A percentile compares a stretch with the other conserved stretches of the same genome.
phyloP scores from a whole-genome alignment of 2,888 invertebrate species.

The Tridacna gigas region DNA sequence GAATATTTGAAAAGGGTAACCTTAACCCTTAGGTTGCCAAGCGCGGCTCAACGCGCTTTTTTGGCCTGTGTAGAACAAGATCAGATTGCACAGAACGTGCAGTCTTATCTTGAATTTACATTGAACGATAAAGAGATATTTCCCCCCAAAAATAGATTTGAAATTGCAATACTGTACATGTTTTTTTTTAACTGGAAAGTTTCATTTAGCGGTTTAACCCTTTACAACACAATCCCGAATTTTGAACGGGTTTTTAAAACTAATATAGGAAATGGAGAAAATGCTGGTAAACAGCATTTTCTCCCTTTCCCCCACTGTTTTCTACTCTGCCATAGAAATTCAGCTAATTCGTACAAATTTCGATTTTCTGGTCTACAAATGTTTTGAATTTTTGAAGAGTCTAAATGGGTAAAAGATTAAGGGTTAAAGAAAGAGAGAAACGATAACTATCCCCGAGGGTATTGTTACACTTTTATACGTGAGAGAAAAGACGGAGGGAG shows the following conservation, averaged over 20 bases:
- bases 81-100: no score
- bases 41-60: no score
- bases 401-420: neutral
- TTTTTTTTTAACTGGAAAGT: no score
- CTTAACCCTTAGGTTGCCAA: no score
- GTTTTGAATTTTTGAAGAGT: neutral
- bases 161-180: no score
- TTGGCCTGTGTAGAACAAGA: no score
- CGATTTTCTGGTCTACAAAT: neutral
- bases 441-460: neutral
- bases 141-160: no score
- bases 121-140: no score
- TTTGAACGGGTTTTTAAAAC: neutral
- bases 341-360: neutral
- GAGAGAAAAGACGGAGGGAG: neutral
- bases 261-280: neutral
- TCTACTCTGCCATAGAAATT: neutral
- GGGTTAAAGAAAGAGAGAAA: neutral
- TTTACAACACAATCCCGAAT: no score
- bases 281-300: neutral
- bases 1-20: no score
- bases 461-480: slow-evolving; percentile 2
- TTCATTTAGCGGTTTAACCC: no score
- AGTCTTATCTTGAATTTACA: no score
- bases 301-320: neutral